A percentile compares a stretch with the other conserved stretches of the same genome.
Conservation (phyloP, 2,888 invertebrate species). For the Agrotis segetum region DNA sequence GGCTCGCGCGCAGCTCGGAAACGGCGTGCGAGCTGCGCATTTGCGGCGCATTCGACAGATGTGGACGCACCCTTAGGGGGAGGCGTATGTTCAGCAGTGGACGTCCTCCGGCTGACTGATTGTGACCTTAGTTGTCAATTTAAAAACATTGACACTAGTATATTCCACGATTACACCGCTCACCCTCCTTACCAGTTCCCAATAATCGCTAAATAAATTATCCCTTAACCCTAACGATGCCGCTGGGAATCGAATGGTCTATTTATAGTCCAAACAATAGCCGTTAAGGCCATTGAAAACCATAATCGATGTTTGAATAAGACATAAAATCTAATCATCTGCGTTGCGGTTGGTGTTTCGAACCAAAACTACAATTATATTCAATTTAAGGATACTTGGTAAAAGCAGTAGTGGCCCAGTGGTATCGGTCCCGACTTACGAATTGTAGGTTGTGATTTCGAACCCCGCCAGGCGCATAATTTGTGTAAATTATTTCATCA, state of each 20-base stretch:
- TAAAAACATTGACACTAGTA: not conserved
- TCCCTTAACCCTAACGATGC: not conserved
- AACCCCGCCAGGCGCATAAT: too few relatives aligned
- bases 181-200: not conserved
- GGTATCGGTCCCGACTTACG: too few relatives aligned
- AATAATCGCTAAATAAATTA: conserved; percentile 21
- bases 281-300: conserved; percentile 30
- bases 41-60: too few relatives aligned
- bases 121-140: not conserved
- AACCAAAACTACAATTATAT: conserved; percentile 15
- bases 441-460: too few relatives aligned
- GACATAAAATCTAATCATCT: conserved; percentile 42
- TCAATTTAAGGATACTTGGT: conserved; percentile 2
- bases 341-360: not conserved
- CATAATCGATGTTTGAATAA: conserved; percentile 44
- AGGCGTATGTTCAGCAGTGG: too few relatives aligned
- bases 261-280: conserved; percentile 33
- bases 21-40: too few relatives aligned
- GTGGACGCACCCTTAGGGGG: too few relatives aligned
- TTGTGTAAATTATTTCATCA: too few relatives aligned
- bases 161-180: not conserved
- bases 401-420: too few relatives aligned
- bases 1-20: too few relatives aligned
- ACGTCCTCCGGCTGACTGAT: too few relatives aligned
- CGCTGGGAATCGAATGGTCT: conserved; percentile 8